Percentiles rank a stretch among this genome's conserved stretches.
Evolutionary conservation across 2,113 vertebrate species (phyloP).

Genomic region (Alethe diademata): DNA sequence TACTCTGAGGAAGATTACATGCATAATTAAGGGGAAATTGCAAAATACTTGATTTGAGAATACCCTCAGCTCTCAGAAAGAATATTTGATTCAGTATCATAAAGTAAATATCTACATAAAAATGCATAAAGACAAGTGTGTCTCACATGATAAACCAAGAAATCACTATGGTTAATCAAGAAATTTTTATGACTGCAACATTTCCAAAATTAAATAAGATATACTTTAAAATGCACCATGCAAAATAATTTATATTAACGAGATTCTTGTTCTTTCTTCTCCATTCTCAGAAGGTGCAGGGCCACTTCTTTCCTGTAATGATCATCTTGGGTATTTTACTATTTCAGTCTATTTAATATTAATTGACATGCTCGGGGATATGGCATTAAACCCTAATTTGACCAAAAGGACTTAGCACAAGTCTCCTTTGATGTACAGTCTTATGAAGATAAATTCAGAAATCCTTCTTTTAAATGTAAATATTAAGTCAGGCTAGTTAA

Average conservation of each 20-base stretch:
- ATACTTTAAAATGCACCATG: neutral
- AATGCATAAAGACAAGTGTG: neutral
- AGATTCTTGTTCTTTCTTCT: neutral
- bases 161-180: neutral
- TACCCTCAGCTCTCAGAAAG: neutral
- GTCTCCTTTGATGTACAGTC: constrained; percentile 44
- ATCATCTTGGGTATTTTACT: neutral
- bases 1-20: neutral
- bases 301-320: neutral
- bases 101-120: neutral
- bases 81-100: neutral
- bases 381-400: constrained; percentile 43
- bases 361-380: constrained; percentile 22
- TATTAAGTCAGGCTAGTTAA: neutral
- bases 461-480: constrained; percentile 47
- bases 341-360: constrained; percentile 22
- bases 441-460: constrained; percentile 29
- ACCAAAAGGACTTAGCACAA: constrained; percentile 49
- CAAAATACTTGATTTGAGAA: neutral
- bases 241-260: neutral
- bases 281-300: neutral
- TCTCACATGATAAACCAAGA: neutral
- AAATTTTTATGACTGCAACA: neutral
- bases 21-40: neutral
- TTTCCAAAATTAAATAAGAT: neutral